A percentile compares a stretch with the other conserved stretches of the same genome.
Conservation (phyloP, 1,140 invertebrate species). For the Agrilus planipennis region DNA sequence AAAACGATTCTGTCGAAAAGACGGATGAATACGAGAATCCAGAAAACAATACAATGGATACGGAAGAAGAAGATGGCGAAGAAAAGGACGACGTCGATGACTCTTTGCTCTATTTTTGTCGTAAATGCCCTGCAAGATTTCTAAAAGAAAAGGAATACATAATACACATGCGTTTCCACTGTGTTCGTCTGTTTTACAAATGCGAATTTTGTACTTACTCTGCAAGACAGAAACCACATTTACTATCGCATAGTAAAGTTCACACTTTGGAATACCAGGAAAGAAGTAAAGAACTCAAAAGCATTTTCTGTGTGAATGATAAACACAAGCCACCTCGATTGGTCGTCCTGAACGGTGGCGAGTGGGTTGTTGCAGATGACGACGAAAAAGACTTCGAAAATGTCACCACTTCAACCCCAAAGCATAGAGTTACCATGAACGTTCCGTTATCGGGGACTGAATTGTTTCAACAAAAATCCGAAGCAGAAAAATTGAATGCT, state of each 20-base stretch:
- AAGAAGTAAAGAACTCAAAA: slow-evolving; percentile 56
- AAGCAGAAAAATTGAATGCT: slow-evolving; percentile 36
- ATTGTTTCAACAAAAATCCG: slow-evolving; percentile 46
- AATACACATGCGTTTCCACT: slow-evolving; percentile 56
- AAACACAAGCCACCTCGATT: slow-evolving; percentile 50
- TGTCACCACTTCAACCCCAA: slow-evolving; percentile 19
- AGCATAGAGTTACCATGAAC: slow-evolving; percentile 21
- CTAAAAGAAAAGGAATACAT: slow-evolving; percentile 50
- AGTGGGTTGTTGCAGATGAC: slow-evolving; percentile 9
- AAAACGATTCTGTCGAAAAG: slow-evolving; percentile 18
- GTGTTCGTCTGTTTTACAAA: slow-evolving; percentile 45
- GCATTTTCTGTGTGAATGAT: slow-evolving; percentile 49
- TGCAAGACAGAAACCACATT: slow-evolving; percentile 52
- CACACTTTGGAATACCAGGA: slow-evolving; percentile 74
- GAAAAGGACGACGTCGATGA: slow-evolving; percentile 18
- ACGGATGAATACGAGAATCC: slow-evolving; percentile 15
- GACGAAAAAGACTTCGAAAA: slow-evolving; percentile 36
- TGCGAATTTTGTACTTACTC: slow-evolving; percentile 73
- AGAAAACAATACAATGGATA: slow-evolving; percentile 17
- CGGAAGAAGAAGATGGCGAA: slow-evolving; percentile 15
- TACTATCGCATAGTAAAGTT: slow-evolving; percentile 62
- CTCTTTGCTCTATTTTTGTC: slow-evolving; percentile 43
- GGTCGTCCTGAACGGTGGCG: slow-evolving; percentile 42
- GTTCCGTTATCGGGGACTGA: slow-evolving; percentile 51
- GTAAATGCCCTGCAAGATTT: slow-evolving; percentile 64